Base-by-base conservation (phyloP, 2,113 vertebrate genomes). In the Vanacampus margaritifer region DNA sequence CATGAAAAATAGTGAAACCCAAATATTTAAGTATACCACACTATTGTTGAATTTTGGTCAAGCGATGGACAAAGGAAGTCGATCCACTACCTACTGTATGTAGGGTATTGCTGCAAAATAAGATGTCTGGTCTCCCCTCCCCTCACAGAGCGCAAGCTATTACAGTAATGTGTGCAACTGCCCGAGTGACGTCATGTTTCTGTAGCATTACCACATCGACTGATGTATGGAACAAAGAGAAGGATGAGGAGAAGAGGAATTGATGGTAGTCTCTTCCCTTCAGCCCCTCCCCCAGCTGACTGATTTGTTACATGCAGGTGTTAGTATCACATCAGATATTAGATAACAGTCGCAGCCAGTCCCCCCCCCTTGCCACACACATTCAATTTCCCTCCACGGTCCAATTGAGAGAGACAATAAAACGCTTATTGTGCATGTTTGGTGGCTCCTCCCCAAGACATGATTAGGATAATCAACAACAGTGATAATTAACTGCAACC, bases 201-300 rank as follows among this genome's bases (percentile, higher is more conserved):
- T 83, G 85, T 84, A 81, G 77, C 79, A 69, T 85, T 80, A 84
- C 71, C 45, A 64, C 73, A 60, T 67, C 41, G 48, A 37, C 45
- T 39, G 68, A 87, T 79, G 76, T 87, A 86, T 72, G 36, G 85
- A 79, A 89, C 87, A 90, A 89, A 90, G 86, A 77, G 51, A 64
- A 53, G 11, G 57, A 41, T 54, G 43, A 50, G 35, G 51, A 9
- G 50, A 28, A 14, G 12, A 17, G 41, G 36, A 67, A 72, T 63
- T 60, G 48, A 75, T 6, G 32, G 32, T 9, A 39, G 35, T n/a
- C 43, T 5, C 26, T 24, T 32, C 39, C 37, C 63, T 28, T 26
- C 13, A 50, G 56, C 76, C 56, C 72, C 79, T 61, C 16, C 73
- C 86, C 60, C 63, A n/a, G 2, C 60, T 61, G 45, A 56, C 46